These are phyloP conservation scores for Lamprotornis superbus DNA, from an alignment of 2,113 vertebrate species.

Conservation along the genomic window DNA sequence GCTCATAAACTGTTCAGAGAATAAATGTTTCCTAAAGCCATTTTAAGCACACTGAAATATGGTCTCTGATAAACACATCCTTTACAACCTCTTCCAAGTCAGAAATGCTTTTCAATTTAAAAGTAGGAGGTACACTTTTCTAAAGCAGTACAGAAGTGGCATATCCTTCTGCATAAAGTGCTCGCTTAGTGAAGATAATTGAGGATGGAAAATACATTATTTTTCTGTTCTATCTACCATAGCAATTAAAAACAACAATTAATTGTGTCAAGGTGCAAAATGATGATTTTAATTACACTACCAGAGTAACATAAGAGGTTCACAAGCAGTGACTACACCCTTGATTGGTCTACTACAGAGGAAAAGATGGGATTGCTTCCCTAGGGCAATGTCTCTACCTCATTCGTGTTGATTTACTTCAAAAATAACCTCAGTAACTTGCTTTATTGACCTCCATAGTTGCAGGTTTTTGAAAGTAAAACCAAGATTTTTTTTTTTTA, in stretches of 20 bases:
- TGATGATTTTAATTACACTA: constrained; percentile 30
- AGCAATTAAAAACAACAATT: constrained; percentile 40
- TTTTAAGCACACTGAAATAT: constrained; percentile 38
- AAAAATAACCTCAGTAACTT: not conserved
- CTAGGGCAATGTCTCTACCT: not conserved
- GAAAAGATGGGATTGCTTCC: not conserved
- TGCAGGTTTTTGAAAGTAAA: not conserved
- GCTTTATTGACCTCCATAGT: not conserved
- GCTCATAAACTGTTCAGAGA: constrained; percentile 15
- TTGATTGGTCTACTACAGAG: not conserved
- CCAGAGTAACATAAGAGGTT: not conserved
- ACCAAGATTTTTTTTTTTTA: not conserved
- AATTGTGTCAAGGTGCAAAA: constrained; percentile 40
- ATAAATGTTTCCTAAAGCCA: constrained; percentile 41
- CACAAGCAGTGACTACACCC: not conserved
- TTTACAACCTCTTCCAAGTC: constrained; percentile 17
- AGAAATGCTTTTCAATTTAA: constrained; percentile 25
- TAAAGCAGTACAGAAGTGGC: not conserved
- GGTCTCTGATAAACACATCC: constrained; percentile 16
- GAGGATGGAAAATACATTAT: not conserved
- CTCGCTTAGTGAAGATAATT: constrained; percentile 1
- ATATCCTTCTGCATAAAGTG: not conserved
- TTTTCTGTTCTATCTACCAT: not conserved
- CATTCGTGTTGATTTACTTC: not conserved
- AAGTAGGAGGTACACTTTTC: not conserved